These are phyloP conservation scores for Olivierus martensii DNA, from an alignment of 1,140 invertebrate genomes.

Conservation along the genomic window DNA sequence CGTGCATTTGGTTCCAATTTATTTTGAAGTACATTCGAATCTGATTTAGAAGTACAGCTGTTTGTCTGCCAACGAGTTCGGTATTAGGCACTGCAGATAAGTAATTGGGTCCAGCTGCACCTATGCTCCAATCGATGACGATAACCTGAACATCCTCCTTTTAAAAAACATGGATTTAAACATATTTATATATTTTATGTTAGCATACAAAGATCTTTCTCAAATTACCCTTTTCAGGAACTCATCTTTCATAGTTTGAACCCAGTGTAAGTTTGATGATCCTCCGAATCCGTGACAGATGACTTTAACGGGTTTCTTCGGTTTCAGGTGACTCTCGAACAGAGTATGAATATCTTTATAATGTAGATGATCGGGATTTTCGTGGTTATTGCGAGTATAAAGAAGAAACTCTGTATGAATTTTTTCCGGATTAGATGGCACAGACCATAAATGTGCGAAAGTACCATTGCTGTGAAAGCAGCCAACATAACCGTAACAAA, in stretches of 20 bases:
- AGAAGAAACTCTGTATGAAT: constrained; percentile 52
- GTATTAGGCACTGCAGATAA: constrained; percentile 10
- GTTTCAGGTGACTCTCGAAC: constrained; percentile 1
- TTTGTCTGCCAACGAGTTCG: constrained; percentile 14
- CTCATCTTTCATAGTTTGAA: constrained; percentile 76
- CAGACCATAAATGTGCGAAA: constrained; percentile 75
- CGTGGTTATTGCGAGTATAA: constrained; percentile 29
- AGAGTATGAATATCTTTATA: constrained; percentile 19
- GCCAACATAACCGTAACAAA: constrained; percentile 80
- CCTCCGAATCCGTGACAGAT: constrained; percentile 90
- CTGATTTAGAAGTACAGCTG: constrained; percentile 1
- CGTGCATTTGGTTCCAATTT: constrained; percentile 30
- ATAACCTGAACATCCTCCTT: constrained; percentile 13
- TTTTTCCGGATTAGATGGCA: constrained; percentile 49
- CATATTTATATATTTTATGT: too few species aligned
- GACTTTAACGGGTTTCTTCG: constrained; percentile 43
- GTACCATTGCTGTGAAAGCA: constrained; percentile 83
- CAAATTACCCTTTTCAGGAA: constrained; percentile 63
- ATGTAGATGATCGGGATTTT: constrained; percentile 24
- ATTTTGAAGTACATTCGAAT: constrained; percentile 5
- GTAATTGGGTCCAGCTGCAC: constrained; percentile 14
- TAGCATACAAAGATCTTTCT: too few species aligned
- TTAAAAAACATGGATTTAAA: too few species aligned
- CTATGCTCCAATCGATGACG: constrained; percentile 17
- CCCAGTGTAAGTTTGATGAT: constrained; percentile 75